phyloP scores from a whole-genome alignment of 2,797 vertebrate species.

The Gallirallus australis region DNA sequence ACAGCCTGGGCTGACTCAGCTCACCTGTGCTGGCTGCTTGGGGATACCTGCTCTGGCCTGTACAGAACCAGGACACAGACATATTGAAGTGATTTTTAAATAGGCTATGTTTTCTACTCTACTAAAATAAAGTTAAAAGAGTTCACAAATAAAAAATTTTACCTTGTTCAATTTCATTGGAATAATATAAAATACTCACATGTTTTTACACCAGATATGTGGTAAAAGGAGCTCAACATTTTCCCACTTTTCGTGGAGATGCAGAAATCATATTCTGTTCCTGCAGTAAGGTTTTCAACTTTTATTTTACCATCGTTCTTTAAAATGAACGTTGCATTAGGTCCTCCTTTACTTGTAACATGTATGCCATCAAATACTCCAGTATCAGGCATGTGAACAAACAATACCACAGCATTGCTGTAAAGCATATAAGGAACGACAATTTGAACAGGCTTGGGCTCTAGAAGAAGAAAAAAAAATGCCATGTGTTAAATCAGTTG shows the following conservation, averaged over 20 bases:
- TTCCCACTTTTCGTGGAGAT: slow-evolving; percentile 81
- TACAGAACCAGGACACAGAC: no score
- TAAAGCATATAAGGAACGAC: slow-evolving; percentile 76
- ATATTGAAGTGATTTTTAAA: not conserved
- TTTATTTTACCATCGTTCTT: slow-evolving; percentile 63
- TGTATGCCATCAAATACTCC: slow-evolving; percentile 84
- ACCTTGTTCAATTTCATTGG: not conserved
- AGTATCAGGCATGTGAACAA: slow-evolving; percentile 77
- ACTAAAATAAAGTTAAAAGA: not conserved
- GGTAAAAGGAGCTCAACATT: slow-evolving; percentile 78
- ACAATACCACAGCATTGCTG: slow-evolving; percentile 76
- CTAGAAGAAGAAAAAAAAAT: slow-evolving; percentile 67
- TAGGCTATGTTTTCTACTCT: not conserved
- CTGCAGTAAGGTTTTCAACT: slow-evolving; percentile 80
- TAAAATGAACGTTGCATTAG: slow-evolving; percentile 63
- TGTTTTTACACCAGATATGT: slow-evolving; percentile 79
- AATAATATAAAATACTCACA: slow-evolving; percentile 78
- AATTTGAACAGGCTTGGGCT: slow-evolving; percentile 79
- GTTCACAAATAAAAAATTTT: not conserved
- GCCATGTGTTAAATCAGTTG: not conserved
- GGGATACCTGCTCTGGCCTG: no score
- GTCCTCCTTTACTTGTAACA: slow-evolving; percentile 68
- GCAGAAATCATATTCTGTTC: slow-evolving; percentile 81
- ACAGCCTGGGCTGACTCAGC: no score
- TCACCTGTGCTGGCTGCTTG: no score